Evolutionary conservation across 2,888 invertebrate genomes (phyloP), one percentile per base, ranked within the genome.

Genomic region (Zele albiditarsus): DNA sequence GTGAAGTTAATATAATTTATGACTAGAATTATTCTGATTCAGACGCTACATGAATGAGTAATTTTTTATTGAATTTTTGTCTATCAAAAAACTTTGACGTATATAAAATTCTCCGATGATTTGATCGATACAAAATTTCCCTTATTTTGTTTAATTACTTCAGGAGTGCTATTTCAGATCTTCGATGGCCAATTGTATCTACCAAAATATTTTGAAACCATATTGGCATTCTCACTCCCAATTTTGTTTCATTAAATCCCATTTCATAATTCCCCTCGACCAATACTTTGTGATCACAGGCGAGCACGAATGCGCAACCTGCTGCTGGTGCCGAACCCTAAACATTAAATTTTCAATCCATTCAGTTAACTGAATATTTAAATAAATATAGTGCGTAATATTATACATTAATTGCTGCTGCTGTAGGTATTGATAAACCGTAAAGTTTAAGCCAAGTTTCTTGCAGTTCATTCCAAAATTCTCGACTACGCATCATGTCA

Each of bases 231-330:
- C 94, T 91, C 77, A 96, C 94, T n/a, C 96, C 97, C 58, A 97
- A 90, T 71, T 94, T 92, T 0, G 96, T 95, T 91, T 97, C 97
- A 86, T 97, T 97, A 0, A 97, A 90, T 0, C 97, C 97, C 73
- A 97, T 97, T 14, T 92, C 93, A 83, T 91, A 94, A 80, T 95
- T 94, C 0, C 94, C 94, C 27, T 90, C 87, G n/a, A 94, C 91
- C 94, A 97, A 96, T 0, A 94, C 93, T 78, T 97, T 92, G 89
- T 97, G 96, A 89, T 97, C 97, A 85, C 96, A 96, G 46, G 93
- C 92, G 84, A 94, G 90, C 0, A 97, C 91, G 12, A 97, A 82
- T 0, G 97, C 89, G 84, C 97, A 97, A 0, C 97, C 97, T 4
- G 96, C 91, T 1, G 90, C 91, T 73, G 89, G 90, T 77, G 89